Percentiles rank a stretch among this genome's conserved stretches.
Conservation (phyloP, 2,113 vertebrate species). For the Mobula birostris region DNA sequence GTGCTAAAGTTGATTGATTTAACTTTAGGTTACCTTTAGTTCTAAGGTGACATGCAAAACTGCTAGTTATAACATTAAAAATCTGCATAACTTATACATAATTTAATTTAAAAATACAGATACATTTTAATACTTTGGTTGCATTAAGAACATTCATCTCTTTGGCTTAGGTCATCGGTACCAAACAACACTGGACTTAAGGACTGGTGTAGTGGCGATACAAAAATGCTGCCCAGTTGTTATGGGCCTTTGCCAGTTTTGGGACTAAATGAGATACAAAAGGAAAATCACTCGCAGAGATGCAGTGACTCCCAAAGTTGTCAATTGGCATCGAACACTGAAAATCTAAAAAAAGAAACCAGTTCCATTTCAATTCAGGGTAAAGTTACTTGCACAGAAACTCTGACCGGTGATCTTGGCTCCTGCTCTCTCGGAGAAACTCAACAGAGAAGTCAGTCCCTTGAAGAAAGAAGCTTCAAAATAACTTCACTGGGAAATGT, state of each 20-base stretch:
- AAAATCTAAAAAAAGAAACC: conserved; percentile 2
- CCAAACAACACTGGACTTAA: not conserved
- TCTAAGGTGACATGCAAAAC: not conserved
- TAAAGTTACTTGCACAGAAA: not conserved
- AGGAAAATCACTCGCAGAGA: not conserved
- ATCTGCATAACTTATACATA: not conserved
- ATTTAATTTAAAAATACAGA: not conserved
- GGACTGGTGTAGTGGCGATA: not conserved
- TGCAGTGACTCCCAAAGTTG: not conserved
- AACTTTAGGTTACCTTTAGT: too few species aligned
- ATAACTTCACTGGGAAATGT: not conserved
- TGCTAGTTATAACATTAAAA: not conserved
- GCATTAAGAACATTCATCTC: not conserved
- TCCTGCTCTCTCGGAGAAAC: conserved; percentile 7
- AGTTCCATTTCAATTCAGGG: conserved; percentile 2
- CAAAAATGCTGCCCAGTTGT: not conserved
- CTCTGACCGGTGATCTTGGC: not conserved
- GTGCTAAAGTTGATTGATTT: not conserved
- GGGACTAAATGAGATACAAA: not conserved
- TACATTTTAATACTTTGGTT: not conserved
- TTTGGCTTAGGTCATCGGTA: not conserved
- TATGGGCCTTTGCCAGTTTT: not conserved
- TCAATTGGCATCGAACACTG: not conserved
- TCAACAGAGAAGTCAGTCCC: not conserved
- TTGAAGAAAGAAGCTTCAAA: not conserved